Base-by-base conservation (phyloP, 2,113 vertebrate genomes). In the Rhabdornis inornatus region DNA sequence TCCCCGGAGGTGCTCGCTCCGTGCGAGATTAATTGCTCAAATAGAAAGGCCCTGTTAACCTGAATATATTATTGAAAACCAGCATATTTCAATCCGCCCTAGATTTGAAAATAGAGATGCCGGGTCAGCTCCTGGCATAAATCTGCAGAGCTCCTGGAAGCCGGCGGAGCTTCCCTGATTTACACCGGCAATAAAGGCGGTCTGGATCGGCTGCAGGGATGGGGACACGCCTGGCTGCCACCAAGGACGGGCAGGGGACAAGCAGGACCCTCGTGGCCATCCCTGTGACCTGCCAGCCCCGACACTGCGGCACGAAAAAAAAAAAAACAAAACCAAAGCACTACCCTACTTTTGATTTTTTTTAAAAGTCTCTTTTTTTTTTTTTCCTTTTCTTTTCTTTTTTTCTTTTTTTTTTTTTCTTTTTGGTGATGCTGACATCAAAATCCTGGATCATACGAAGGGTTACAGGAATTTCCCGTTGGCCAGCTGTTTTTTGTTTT, bases 51-150 rank as follows among this genome's bases (percentile, higher is more conserved):
- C 86, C 92, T 13, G 92, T 96, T 97, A 94, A 92, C 92, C 92
- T 44, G 94, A 92, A 94, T 95, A 83, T 90, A 90, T 92, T 88
- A 88, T 88, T 90, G 92, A 95, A 90, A 90, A 80, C 3, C 94
- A 59, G 55, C 83, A 66, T 93, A 88, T 94, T 90, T 95, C 95
- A 93, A 92, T 83, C 75, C 37, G 95, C 76, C 92, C 95, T 44
- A 74, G 63, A 92, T 94, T 83, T 86, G 95, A 19, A 96, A 88
- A 93, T 88, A 86, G 88, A 96, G 95, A 65, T 86, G 96, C 86
- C 27, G 23, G 95, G 94, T 94, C 90, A 93, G 92, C 95, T 93
- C 28, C 68, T 33, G 88, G 79, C 90, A 66, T 88, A 88, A 96
- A 95, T 95, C 90, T 69, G 74, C 87, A 23, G 5, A 11, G 87